Base-by-base conservation (phyloP, 1,140 invertebrate species). In the Caerostris extrusa region DNA sequence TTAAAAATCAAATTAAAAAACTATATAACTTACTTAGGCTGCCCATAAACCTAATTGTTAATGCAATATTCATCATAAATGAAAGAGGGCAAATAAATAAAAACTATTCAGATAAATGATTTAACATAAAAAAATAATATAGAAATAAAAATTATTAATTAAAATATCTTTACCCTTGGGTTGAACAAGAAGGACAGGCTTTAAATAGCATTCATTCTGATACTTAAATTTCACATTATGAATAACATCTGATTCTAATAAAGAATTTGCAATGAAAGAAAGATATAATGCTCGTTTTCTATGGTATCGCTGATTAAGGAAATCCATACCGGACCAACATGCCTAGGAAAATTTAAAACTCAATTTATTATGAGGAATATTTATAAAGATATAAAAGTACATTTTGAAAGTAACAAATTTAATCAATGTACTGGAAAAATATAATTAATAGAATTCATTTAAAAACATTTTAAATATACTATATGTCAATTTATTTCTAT, bases 221-320 rank as follows among this genome's bases (percentile, higher is more conserved):
- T 95, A 95, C n/a, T 69, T 94, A 95, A 95, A 96, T 82, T 96
- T 96, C 85, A 97, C 95, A 34, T 96, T 96, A 87, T 97, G 95
- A 57, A 96, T 96, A 56, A 97, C 95, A 55, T 97, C 96, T 58
- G 96, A 95, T 89, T 96, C 95, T 61, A 94, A 93, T 53, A 98
- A 95, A 95, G 97, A 96, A 19, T 96, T 95, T 14, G 97, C 97
- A 93, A 98, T 95, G 94, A 97, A 97, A 7, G 97, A 96, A 57
- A 99, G 95, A 96, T 99, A 99, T 61, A 98, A 96, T n/a, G 98
- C 97, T 95, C 98, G 96, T 96, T 99, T 99, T 50, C 97, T 97
- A 93, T 97, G 97, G 96, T 98, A 99, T 90, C 97, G 96, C 82
- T 98, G 97, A 96, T 99, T 98, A 53, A 98, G 95, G 95, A 97